Base-by-base conservation (phyloP, 92 coral and sea anemone genomes). In the Phenganax marumi region DNA sequence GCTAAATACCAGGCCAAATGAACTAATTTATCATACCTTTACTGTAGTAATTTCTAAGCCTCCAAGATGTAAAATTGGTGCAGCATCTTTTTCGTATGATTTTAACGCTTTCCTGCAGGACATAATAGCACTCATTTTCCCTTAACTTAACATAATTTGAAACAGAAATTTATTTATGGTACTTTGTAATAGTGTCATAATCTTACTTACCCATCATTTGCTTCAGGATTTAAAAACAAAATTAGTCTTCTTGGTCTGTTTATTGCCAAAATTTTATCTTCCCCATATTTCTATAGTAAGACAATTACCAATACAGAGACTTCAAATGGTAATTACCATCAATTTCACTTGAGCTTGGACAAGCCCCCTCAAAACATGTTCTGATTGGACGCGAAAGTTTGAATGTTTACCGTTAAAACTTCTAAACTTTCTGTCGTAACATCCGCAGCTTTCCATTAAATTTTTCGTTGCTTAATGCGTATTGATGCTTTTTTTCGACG, bases 51-150 rank as follows among this genome's bases (percentile, higher is more conserved):
- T 87, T 81, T 95, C 98, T 24, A 95, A 75, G 12, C 93, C 98
- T 72, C 97, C 97, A 49, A 95, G 91, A 84, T 95, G 97, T 58
- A 95, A 87, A 52, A 95, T 81, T 16, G 98, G 98, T 79, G 93
- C 98, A 65, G 97, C 98, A 95, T 95, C 92, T 74, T 88, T 89
- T 87, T 92, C 89, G 75, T 92, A 95, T 26, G 91, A 87, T 26
- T 88, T 86, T 26, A 90, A 90, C 11, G 98, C 93, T 75, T 91
- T 90, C n/a, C 94, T 89, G 82, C 86, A 86, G 57, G 23, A 87
- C 54, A 21, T 7, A 17, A 81, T 14, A 69, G 73, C 60, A 19
- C 8, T 16, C 39, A 50, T 24, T 24, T 2, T 48, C 13, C 5
- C 6, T 50, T 11, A 71, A 14, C 6, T 50, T 11, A 71, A 14